Evolutionary conservation across 2,113 vertebrate species (phyloP).

Genomic region (Dryoscopus gambensis): DNA sequence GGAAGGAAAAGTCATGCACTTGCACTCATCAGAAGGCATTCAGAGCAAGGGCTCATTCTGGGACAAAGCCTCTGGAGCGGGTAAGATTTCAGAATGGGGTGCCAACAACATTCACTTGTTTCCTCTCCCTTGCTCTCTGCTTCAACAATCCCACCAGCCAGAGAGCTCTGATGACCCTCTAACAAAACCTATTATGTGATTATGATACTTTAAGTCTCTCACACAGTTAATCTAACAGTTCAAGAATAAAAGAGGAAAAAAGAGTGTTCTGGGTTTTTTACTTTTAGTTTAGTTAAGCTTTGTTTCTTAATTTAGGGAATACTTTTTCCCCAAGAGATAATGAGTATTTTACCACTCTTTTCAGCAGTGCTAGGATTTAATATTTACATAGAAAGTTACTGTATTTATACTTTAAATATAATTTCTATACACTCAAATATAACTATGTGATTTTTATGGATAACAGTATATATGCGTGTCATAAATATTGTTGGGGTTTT

Average conservation of each 20-base stretch:
- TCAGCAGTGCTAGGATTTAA: not conserved
- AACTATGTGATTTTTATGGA: not conserved
- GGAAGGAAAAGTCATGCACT: not conserved
- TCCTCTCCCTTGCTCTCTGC: not conserved
- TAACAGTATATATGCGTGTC: not conserved
- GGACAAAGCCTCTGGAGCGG: not conserved
- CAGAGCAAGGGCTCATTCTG: not conserved
- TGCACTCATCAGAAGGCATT: not conserved
- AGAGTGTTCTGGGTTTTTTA: rapidly evolving
- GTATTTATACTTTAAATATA: not conserved
- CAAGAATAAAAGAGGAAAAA: rapidly evolving
- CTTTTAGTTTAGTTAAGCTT: not conserved
- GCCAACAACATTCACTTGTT: not conserved
- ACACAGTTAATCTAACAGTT: not conserved
- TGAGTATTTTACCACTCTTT: not conserved
- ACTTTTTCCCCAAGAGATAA: not conserved
- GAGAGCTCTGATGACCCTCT: not conserved
- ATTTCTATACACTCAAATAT: not conserved
- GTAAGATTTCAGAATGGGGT: not conserved
- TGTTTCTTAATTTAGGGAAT: not conserved
- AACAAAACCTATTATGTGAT: not conserved
- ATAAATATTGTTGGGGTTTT: not conserved
- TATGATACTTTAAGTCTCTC: not conserved
- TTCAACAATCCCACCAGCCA: not conserved
- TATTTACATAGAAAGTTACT: not conserved